These are phyloP conservation scores for Spodoptera picta DNA, from an alignment of 2,888 invertebrate species.

Conservation along the genomic window DNA sequence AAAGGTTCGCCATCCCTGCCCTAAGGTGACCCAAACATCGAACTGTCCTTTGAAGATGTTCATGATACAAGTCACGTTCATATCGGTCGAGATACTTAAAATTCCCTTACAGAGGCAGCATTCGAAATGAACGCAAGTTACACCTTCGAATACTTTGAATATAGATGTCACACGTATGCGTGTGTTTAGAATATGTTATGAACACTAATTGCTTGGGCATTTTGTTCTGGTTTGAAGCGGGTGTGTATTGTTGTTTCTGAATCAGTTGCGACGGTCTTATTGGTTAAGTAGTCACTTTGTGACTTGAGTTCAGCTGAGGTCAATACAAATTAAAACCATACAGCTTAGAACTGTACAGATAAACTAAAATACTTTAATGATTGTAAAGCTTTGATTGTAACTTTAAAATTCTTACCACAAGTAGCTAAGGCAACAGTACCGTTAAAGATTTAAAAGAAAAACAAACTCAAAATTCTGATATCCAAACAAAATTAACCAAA, in stretches of 20 bases:
- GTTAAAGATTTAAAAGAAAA: neutral
- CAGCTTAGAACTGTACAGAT: too few species aligned
- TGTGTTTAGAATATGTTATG: constrained; percentile 49
- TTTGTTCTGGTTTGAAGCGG: constrained; percentile 17
- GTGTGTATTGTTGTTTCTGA: constrained; percentile 17
- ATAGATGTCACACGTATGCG: constrained; percentile 37
- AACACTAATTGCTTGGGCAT: constrained; percentile 48
- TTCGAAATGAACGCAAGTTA: constrained; percentile 80
- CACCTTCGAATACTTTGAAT: constrained; percentile 64
- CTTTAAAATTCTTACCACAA: too few species aligned
- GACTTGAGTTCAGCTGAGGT: too few species aligned
- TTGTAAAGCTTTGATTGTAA: too few species aligned
- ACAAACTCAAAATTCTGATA: constrained; percentile 8
- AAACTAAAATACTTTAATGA: too few species aligned
- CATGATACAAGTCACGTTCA: constrained; percentile 76
- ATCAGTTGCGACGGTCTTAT: constrained; percentile 1
- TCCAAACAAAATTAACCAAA: constrained; percentile 15
- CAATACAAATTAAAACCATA: too few species aligned
- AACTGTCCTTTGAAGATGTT: constrained; percentile 52
- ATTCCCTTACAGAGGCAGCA: constrained; percentile 79
- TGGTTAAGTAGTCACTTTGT: neutral
- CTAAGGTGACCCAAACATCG: constrained; percentile 42
- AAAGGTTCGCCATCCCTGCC: too few species aligned
- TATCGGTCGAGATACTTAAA: constrained; percentile 78
- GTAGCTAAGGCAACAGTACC: too few species aligned